A percentile compares a stretch with the other conserved stretches of the same genome.
These are phyloP conservation scores for Meteorus sp. DNA, from an alignment of 1,140 invertebrate genomes.

Conservation along the genomic window DNA sequence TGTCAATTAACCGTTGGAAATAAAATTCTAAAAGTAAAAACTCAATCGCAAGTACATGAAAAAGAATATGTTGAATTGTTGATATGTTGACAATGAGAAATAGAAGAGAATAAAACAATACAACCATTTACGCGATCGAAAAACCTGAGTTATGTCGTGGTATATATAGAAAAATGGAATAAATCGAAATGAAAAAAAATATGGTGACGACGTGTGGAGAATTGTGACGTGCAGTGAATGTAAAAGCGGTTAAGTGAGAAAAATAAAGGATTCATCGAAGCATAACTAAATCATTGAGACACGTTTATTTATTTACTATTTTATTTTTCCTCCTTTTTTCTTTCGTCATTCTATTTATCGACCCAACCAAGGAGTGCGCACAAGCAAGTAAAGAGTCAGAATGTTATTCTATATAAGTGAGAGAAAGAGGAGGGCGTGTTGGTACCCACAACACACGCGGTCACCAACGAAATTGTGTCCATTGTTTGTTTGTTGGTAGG, in stretches of 20 bases:
- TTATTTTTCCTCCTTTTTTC: too few species aligned
- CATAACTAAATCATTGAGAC: conserved; percentile 27
- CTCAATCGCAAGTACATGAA: neutral
- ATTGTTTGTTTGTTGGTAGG: conserved; percentile 28
- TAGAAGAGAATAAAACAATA: neutral
- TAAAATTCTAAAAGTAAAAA: neutral
- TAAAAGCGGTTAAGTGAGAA: conserved; percentile 6
- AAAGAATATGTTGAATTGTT: too few species aligned
- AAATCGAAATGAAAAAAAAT: neutral
- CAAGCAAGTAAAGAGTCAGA: neutral
- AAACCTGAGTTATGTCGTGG: neutral
- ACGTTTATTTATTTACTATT: conserved; percentile 14
- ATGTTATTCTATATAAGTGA: too few species aligned
- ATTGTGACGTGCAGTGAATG: neutral
- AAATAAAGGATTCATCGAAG: conserved; percentile 29
- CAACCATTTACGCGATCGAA: neutral
- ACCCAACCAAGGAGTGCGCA: conserved; percentile 14
- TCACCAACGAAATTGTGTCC: conserved; percentile 29
- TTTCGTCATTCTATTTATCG: too few species aligned
- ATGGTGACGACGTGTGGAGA: too few species aligned
- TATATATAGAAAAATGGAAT: neutral
- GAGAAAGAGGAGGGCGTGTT: neutral
- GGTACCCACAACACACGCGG: conserved; percentile 14
- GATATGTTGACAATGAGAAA: neutral
- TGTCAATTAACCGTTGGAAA: neutral